Evolutionary conservation across 2,113 vertebrate genomes (phyloP), one percentile per base, ranked within the genome.

Genomic region (Cyphomyrus plagiostoma): DNA sequence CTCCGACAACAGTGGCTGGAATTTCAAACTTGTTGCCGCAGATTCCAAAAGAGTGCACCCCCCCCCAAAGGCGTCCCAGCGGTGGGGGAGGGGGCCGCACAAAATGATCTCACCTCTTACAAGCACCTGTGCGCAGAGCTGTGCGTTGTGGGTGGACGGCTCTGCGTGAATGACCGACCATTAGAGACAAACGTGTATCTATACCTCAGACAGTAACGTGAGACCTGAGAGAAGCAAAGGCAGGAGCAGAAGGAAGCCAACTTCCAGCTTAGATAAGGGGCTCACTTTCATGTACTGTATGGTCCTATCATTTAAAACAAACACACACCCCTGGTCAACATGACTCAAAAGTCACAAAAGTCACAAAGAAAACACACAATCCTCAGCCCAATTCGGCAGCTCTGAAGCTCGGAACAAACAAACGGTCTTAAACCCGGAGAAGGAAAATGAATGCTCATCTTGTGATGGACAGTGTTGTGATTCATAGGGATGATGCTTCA

Each of bases 21-120:
- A 88, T 88, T 88, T 66, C 42, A 39, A 62, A 62, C 87, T 88
- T 48, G 87, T 66, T 56, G 3, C 53, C 39, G 17, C 87, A 66
- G 30, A 88, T 88, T n/a, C 35, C 6, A 6, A 45, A 50, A 9
- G 19, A 10, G 21, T 4, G 39, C 4, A 35, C 3, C 53, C 52
- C 3, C 53, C 52, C 15, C 8, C 9, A 42, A 9, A 39, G 30
- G 15, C 4, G 9, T 35, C n/a, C 50, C 50, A 26, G 62, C 62
- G 10, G 30, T 70, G 74, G 74, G 74, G 70, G 30, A 26, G 74
- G 74, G 70, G 15, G 15, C 2, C 9, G 9, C 15, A 4, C n/a
- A 26, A 30, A 70, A 30, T 30, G 26, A 70, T 70, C 62, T 13
- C 26, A 30, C 26, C 62, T 13, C 26, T 11, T 26, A 70, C 10